Base-by-base conservation (phyloP, 2,888 invertebrate species). In the Smittia sp. region DNA sequence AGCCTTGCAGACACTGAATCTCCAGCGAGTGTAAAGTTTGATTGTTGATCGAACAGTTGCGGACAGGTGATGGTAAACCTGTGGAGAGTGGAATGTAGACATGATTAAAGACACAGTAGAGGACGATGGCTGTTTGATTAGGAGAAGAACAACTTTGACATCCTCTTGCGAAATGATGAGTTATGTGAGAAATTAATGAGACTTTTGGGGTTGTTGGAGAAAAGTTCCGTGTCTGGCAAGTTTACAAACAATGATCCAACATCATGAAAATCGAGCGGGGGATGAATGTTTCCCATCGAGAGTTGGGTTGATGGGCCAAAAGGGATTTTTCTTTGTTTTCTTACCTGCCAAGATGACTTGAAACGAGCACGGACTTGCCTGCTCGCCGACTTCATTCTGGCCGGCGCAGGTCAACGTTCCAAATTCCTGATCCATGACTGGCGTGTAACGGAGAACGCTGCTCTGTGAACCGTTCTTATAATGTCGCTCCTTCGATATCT, bases 381-480 rank as follows among this genome's bases (percentile, higher is more conserved):
- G 94, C 74, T 89, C 85, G 76, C 94, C 94, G 74, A 94, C 92
- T 78, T 88, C 87, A 83, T 94, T 95, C 77, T 89, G 85, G 13
- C 93, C 94, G 85, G 92, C 89, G 81, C 95, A 95, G 38, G 92
- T 92, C 74, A 95, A 84, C 18, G 93, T 92, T 74, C 95, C 95
- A 82, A 94, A 95, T 85, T 94, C 94, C 81, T 83, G 81, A 81
- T 88, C 88, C 2, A 86, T 87, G 38, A 87, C 86, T 3, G 88
- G 88, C 13, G 86, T 87, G 79, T 87, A 88, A 76, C 88, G 86
- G 76, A 90, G 85, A 75, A 89, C 85, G 78, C 89, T 89, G 75
- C 89, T 86, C 20, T 15, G 22, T 77, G 90, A 90, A 76, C 93
- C 93, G 81, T 92, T 92, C 76, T 89, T 89, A 78, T 90, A 88